phyloP scores from a whole-genome alignment of 1,140 invertebrate genomes.

The Bacillus rossius region DNA sequence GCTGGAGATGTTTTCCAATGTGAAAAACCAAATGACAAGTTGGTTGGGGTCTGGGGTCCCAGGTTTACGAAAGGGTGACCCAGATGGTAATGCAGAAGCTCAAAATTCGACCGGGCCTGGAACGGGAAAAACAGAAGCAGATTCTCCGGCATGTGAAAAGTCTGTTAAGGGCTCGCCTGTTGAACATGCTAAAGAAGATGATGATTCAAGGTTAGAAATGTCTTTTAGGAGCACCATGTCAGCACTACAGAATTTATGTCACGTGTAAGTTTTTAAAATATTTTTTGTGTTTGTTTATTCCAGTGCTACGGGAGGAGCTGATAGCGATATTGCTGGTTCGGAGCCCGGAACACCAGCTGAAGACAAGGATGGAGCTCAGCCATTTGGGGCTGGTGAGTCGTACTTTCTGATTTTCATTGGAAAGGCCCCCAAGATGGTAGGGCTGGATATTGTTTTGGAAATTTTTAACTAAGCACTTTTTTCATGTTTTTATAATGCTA shows the following conservation, averaged over 20 bases:
- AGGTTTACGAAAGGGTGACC: constrained; percentile 47
- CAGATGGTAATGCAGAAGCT: neutral
- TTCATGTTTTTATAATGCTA: no score
- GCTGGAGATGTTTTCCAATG: constrained; percentile 71
- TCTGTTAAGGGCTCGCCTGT: constrained; percentile 42
- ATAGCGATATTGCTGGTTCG: constrained; percentile 47
- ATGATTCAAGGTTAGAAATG: constrained; percentile 32
- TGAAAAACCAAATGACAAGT: constrained; percentile 63
- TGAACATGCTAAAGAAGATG: constrained; percentile 68
- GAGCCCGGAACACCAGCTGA: constrained; percentile 72
- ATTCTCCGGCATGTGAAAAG: constrained; percentile 42
- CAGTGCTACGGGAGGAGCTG: constrained; percentile 81
- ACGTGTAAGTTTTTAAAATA: no score
- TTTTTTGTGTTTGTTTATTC: constrained; percentile 24
- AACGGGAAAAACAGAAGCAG: constrained; percentile 21
- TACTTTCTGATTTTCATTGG: no score
- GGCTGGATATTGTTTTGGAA: no score
- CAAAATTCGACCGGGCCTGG: neutral
- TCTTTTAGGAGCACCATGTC: no score
- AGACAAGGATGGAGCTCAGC: constrained; percentile 62
- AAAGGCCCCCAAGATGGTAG: no score
- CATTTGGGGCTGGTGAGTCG: constrained; percentile 71
- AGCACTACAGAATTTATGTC: no score
- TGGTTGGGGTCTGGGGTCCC: constrained; percentile 70
- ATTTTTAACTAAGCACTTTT: no score